phyloP scores from a whole-genome alignment of 2,113 vertebrate species.

The Anhinga rufa region DNA sequence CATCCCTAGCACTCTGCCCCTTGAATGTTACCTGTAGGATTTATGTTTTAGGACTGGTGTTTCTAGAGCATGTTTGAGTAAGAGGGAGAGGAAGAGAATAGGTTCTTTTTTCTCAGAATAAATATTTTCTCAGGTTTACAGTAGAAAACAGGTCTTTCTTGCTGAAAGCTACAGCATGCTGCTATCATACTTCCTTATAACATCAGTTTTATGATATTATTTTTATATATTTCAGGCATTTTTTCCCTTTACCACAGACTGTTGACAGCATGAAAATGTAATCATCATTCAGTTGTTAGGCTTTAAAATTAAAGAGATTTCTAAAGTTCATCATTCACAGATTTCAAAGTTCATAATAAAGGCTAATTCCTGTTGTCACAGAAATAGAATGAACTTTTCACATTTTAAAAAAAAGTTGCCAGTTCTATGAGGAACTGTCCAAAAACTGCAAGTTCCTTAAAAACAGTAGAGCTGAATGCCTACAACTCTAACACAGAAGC shows the following conservation, averaged over 20 bases:
- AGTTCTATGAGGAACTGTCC: background rate
- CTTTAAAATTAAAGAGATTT: background rate
- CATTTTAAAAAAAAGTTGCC: background rate
- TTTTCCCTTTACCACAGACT: background rate
- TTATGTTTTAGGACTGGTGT: background rate
- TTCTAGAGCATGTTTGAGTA: background rate
- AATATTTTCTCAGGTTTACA: background rate
- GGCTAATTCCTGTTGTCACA: background rate
- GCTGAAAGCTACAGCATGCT: background rate
- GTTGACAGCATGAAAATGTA: background rate
- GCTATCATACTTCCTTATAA: background rate
- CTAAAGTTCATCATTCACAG: background rate
- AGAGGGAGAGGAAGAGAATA: background rate
- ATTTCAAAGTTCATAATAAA: background rate
- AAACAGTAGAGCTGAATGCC: background rate
- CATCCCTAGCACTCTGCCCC: background rate
- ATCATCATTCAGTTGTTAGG: background rate
- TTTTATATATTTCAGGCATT: background rate
- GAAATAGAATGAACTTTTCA: slow-evolving; percentile 25
- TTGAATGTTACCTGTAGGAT: background rate
- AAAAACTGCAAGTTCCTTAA: slow-evolving; percentile 26
- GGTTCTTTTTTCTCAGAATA: background rate
- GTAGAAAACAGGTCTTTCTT: background rate
- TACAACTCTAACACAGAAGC: background rate
- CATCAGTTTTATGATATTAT: background rate